These are phyloP conservation scores for Saimiri boliviensis DNA, from an alignment of 2,113 vertebrate genomes.

Conservation along the genomic window DNA sequence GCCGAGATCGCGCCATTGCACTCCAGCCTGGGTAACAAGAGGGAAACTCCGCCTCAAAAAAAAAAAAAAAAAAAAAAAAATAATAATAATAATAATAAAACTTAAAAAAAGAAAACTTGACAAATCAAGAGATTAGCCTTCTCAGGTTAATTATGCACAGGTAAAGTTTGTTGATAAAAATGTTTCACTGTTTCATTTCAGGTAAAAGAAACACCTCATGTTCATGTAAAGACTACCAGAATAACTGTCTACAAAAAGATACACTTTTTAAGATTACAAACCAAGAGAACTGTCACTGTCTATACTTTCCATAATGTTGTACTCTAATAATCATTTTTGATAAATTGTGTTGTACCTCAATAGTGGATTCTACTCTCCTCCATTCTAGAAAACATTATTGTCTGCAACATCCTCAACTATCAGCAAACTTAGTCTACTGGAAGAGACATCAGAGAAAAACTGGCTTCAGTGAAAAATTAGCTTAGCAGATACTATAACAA, in stretches of 20 bases:
- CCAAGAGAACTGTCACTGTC: background rate
- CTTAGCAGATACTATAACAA: background rate
- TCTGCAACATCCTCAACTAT: background rate
- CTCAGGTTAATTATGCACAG: background rate
- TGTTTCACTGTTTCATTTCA: background rate
- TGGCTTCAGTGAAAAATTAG: background rate
- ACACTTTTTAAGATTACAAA: background rate
- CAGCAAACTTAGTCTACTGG: background rate
- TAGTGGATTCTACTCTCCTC: background rate
- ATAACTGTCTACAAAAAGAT: background rate
- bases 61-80: no score
- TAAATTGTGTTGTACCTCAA: background rate
- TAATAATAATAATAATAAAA: no score
- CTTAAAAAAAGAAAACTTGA: background rate
- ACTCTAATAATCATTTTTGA: background rate
- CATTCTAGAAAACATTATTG: background rate
- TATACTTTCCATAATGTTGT: background rate
- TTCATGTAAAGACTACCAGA: background rate
- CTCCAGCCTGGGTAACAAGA: no score
- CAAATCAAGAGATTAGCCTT: background rate
- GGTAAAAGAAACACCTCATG: background rate
- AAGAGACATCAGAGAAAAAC: slow-evolving; percentile 36
- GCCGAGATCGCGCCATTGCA: no score
- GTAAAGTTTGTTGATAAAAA: slow-evolving; percentile 28
- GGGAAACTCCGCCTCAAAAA: no score